phyloP scores from a whole-genome alignment of 2,113 vertebrate genomes.

The Microcebus griseorufus region DNA sequence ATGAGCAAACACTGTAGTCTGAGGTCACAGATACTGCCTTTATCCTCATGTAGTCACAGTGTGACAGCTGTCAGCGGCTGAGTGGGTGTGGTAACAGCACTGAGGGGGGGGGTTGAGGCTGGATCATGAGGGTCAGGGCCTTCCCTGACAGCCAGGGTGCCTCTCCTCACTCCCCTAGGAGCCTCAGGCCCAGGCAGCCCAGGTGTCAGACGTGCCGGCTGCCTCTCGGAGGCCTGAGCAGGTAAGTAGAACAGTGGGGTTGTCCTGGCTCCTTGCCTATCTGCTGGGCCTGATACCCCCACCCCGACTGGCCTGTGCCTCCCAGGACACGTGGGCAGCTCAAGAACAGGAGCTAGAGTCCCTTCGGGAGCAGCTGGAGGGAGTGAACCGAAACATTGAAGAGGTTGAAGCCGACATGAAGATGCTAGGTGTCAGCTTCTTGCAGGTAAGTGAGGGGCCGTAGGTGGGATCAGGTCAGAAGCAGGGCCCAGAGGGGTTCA shows the following conservation, averaged over 20 bases:
- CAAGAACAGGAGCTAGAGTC: conserved; percentile 87
- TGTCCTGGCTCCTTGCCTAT: not conserved
- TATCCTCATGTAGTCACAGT: not conserved
- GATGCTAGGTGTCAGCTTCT: conserved; percentile 83
- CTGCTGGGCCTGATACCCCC: not conserved
- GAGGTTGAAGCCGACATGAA: conserved; percentile 86
- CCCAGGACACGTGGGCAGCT: conserved; percentile 80
- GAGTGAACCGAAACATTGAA: conserved; percentile 84
- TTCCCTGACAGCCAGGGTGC: not conserved
- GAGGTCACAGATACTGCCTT: not conserved
- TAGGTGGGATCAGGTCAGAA: not conserved
- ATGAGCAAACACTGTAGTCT: not conserved
- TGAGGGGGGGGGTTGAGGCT: not conserved
- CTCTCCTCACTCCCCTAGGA: conserved; percentile 72
- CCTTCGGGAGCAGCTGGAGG: conserved; percentile 86
- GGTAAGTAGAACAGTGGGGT: conserved; percentile 61
- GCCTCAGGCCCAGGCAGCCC: conserved; percentile 81
- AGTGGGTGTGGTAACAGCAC: not conserved
- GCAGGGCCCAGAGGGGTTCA: not conserved
- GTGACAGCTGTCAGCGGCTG: not conserved
- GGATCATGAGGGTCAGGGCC: not conserved
- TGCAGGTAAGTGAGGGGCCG: conserved; percentile 81
- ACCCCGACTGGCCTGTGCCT: not conserved
- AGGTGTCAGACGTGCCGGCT: conserved; percentile 74
- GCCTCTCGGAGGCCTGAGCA: conserved; percentile 83